phyloP scores from a whole-genome alignment of 1,140 invertebrate genomes.

The Idris sp. region DNA sequence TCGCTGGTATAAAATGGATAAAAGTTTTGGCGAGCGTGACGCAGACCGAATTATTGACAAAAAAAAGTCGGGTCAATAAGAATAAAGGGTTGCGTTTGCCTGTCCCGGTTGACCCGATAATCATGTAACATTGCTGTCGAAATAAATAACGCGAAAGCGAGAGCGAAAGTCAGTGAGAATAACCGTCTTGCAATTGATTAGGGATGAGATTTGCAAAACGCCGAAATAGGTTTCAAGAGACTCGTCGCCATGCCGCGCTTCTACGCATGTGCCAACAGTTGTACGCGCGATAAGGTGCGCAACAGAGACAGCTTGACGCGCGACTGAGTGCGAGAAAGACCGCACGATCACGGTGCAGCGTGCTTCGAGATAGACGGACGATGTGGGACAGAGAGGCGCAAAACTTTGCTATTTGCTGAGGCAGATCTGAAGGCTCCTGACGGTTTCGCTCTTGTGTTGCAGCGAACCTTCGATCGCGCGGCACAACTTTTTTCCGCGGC shows the following conservation, averaged over 20 bases:
- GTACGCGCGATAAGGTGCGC: constrained; percentile 36
- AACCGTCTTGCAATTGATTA: constrained; percentile 54
- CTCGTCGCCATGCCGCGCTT: constrained; percentile 62
- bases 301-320: constrained; percentile 6
- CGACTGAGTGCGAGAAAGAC: neutral
- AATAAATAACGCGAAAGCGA: constrained; percentile 33
- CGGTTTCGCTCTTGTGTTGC: constrained; percentile 49
- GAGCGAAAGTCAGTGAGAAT: constrained; percentile 38
- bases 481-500: constrained; percentile 42
- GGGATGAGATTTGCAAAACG: constrained; percentile 36
- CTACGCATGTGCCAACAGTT: constrained; percentile 45
- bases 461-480: constrained; percentile 51
- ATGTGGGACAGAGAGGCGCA: constrained; percentile 50
- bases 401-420: constrained; percentile 75
- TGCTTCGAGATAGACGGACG: constrained; percentile 26
- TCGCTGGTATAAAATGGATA: too few relatives aligned
- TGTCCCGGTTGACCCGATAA: constrained; percentile 1
- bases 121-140: neutral
- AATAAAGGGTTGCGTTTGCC: neutral
- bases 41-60: too few relatives aligned
- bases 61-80: too few relatives aligned
- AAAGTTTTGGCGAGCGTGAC: too few relatives aligned
- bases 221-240: constrained; percentile 57
- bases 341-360: too few relatives aligned
- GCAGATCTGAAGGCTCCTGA: constrained; percentile 59